Evolutionary conservation across 1,140 invertebrate species (phyloP).

Genomic region (Cotesia vestalis): DNA sequence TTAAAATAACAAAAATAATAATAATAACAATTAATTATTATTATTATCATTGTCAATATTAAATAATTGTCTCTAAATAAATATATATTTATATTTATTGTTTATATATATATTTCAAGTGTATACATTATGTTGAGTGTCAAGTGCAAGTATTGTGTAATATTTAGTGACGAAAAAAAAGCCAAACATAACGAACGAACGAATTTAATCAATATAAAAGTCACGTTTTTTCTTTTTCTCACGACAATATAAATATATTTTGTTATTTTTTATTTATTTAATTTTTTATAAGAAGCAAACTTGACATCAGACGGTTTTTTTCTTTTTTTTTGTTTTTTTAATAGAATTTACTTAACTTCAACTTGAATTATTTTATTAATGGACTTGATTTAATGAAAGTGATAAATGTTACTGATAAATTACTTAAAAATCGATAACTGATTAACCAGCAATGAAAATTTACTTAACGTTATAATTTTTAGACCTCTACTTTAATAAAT

Average conservation of each 20-base stretch:
- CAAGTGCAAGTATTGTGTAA: slow-evolving; percentile 56
- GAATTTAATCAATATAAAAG: slow-evolving; percentile 50
- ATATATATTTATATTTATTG: slow-evolving; percentile 15
- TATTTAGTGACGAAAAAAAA: slow-evolving; percentile 62
- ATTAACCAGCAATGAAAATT: slow-evolving; percentile 11
- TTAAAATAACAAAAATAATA: too few relatives aligned
- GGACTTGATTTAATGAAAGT: slow-evolving; percentile 11
- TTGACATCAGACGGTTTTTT: too few relatives aligned
- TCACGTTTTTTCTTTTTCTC: slow-evolving; percentile 37
- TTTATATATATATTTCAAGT: slow-evolving; percentile 59
- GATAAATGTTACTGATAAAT: too few relatives aligned
- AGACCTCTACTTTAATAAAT: slow-evolving; percentile 3
- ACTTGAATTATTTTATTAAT: background rate
- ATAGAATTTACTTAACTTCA: background rate
- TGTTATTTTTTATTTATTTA: too few relatives aligned
- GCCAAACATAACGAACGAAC: slow-evolving; percentile 57
- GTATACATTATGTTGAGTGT: slow-evolving; percentile 52
- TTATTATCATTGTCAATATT: too few relatives aligned
- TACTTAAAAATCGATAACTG: too few relatives aligned
- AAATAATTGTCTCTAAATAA: slow-evolving; percentile 10
- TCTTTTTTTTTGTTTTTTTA: background rate
- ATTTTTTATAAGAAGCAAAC: too few relatives aligned
- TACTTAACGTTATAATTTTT: slow-evolving; percentile 22
- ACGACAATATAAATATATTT: background rate
- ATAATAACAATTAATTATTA: too few relatives aligned